phyloP scores from a whole-genome alignment of 2,888 invertebrate species.

The Prostheceraeus crozeri region DNA sequence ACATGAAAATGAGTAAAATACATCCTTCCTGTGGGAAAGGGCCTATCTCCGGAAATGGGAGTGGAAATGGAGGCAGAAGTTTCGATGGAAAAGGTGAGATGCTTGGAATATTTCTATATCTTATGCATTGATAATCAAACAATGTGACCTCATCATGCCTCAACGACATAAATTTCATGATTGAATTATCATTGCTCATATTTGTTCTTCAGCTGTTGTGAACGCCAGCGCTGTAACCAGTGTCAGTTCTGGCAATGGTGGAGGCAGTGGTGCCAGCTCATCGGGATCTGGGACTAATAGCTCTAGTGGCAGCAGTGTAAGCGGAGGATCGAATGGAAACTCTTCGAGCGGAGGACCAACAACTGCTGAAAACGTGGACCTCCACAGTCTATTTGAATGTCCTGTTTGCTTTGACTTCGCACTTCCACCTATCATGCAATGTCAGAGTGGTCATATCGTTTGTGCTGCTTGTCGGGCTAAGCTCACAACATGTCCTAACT shows the following conservation, averaged over 20 bases:
- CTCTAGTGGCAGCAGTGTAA: neutral
- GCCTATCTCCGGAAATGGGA: slow-evolving; percentile 3
- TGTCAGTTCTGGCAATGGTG: neutral
- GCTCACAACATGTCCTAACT: slow-evolving; percentile 91
- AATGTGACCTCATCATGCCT: too few relatives aligned
- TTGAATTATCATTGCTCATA: too few relatives aligned
- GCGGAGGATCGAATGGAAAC: too few relatives aligned
- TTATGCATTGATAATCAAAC: neutral
- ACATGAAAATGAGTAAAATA: slow-evolving; percentile 35
- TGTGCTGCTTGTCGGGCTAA: slow-evolving; percentile 95
- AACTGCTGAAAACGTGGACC: slow-evolving; percentile 42
- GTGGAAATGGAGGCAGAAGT: neutral
- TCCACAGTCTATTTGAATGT: slow-evolving; percentile 59
- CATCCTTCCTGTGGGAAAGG: slow-evolving; percentile 27
- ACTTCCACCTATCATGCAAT: slow-evolving; percentile 93
- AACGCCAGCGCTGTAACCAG: neutral
- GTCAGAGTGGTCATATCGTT: slow-evolving; percentile 94
- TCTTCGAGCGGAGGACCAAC: neutral
- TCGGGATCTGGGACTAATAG: neutral
- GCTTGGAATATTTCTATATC: neutral
- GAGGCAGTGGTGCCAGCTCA: neutral
- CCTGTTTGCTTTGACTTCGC: slow-evolving; percentile 97
- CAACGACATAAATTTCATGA: too few relatives aligned
- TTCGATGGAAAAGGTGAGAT: slow-evolving; percentile 20
- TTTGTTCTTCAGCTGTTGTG: too few relatives aligned